Conservation (phyloP, 2,113 vertebrate genomes). For the Onychorhynchus coronatus region DNA sequence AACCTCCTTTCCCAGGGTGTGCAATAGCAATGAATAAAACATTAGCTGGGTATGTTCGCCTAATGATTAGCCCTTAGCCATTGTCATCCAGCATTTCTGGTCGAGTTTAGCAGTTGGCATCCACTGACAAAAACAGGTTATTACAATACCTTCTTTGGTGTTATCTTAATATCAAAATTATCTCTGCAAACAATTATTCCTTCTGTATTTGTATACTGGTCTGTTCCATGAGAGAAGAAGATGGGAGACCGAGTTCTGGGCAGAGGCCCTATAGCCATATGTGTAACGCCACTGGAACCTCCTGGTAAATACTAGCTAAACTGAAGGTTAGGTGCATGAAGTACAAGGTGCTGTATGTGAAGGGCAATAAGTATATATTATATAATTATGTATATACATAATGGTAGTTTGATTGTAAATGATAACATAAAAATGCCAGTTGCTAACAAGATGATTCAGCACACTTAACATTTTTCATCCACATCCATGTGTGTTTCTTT, state of each 20-base stretch:
- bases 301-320: neutral
- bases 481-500: neutral
- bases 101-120: neutral
- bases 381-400: neutral
- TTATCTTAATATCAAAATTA: neutral
- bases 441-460: neutral
- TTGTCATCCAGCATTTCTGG: neutral
- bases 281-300: neutral
- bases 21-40: neutral
- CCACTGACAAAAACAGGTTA: neutral
- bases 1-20: neutral
- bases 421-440: neutral
- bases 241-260: neutral
- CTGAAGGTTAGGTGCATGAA: neutral
- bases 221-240: neutral
- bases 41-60: neutral
- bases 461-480: neutral
- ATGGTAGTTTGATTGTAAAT: neutral
- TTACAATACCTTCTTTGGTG: neutral
- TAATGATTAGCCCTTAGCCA: neutral
- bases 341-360: neutral
- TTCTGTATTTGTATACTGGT: neutral
- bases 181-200: neutral
- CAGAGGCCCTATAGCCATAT: neutral
- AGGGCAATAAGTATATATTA: neutral